These are phyloP conservation scores for Sinhomidia bicolor DNA, from an alignment of 2,888 invertebrate species.

Conservation along the genomic window DNA sequence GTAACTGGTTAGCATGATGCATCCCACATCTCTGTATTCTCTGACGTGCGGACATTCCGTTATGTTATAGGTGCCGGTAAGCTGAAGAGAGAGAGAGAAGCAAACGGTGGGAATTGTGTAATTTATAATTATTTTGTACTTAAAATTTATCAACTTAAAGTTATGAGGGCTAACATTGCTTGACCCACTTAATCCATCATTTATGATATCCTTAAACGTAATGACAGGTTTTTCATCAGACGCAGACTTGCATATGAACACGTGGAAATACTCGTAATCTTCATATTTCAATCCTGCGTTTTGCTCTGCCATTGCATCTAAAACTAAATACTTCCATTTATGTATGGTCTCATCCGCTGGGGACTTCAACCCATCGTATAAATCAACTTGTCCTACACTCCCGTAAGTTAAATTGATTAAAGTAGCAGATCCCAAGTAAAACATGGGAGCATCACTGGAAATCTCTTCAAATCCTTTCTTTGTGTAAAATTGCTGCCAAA, in stretches of 20 bases:
- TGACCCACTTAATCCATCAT: conserved; percentile 7
- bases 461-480: conserved; percentile 73
- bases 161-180: background rate
- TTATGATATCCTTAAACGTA: conserved; percentile 42
- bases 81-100: no score
- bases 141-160: background rate
- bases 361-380: conserved; percentile 54
- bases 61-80: conserved; percentile 31
- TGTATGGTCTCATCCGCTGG: conserved; percentile 52
- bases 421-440: conserved; percentile 70
- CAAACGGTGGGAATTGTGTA: no score
- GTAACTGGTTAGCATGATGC: conserved; percentile 72
- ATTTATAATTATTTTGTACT: no score
- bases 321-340: conserved; percentile 70
- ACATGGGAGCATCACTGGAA: conserved; percentile 63
- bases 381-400: conserved; percentile 45
- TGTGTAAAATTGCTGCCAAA: conserved; percentile 73
- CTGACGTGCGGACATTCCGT: conserved; percentile 54
- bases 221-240: conserved; percentile 58
- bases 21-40: conserved; percentile 46
- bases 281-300: conserved; percentile 70
- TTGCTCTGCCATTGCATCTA: conserved; percentile 54
- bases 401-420: conserved; percentile 63
- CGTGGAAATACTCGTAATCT: conserved; percentile 64
- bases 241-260: conserved; percentile 71